Evolutionary conservation across 2,888 invertebrate species (phyloP).

Genomic region (Lamellibrachia columna): DNA sequence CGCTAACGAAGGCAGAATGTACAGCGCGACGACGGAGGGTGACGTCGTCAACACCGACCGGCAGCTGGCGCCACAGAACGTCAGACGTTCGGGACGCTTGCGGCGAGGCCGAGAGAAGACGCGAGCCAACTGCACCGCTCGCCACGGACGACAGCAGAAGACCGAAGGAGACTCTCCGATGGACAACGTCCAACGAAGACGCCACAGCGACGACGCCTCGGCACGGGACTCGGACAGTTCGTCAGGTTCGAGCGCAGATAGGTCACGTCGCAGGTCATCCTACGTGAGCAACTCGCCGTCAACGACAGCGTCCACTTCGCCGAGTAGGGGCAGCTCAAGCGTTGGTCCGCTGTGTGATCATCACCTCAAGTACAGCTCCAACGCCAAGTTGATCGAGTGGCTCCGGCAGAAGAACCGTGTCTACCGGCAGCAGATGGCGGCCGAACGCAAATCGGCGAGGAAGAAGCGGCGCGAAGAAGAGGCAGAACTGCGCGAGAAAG

Average conservation of each 20-base stretch:
- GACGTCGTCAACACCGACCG: neutral
- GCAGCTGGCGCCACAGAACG: neutral
- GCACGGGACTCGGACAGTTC: neutral
- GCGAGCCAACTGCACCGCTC: neutral
- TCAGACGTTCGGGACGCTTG: neutral
- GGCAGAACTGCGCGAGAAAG: neutral
- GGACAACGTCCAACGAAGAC: neutral
- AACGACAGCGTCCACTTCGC: neutral
- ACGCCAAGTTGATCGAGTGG: neutral
- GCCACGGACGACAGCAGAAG: neutral
- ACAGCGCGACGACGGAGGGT: neutral
- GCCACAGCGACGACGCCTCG: neutral
- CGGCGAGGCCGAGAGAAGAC: neutral
- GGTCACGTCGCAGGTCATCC: neutral
- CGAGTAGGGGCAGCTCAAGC: neutral
- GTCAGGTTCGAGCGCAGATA: neutral
- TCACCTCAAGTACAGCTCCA: constrained; percentile 4
- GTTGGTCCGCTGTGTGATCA: neutral
- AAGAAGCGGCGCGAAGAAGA: constrained; percentile 9
- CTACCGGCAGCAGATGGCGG: neutral
- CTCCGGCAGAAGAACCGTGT: neutral
- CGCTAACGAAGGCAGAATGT: neutral
- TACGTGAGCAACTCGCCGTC: neutral
- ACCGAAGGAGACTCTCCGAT: neutral
- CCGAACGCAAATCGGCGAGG: neutral